A percentile compares a stretch with the other conserved stretches of the same genome.
Conservation (phyloP, 2,888 invertebrate species). For the Malthinus seriepunctatus region DNA sequence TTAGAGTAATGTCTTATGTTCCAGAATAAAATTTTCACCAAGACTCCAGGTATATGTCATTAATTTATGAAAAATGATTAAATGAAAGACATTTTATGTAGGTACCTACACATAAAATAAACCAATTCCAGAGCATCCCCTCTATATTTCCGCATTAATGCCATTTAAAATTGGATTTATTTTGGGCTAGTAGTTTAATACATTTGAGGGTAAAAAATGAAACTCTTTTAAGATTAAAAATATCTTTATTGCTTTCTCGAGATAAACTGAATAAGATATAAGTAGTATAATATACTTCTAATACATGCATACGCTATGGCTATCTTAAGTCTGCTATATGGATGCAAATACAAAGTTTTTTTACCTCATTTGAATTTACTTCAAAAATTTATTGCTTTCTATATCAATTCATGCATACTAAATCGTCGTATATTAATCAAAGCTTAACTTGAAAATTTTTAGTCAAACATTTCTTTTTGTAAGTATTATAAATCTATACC, state of each 20-base stretch:
- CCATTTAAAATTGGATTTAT: no score
- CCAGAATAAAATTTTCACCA: no score
- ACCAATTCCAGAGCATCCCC: no score
- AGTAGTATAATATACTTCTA: slow-evolving; percentile 40
- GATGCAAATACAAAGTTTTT: slow-evolving; percentile 36
- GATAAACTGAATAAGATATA: slow-evolving; percentile 51
- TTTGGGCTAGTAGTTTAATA: background rate
- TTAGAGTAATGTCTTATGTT: no score
- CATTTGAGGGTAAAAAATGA: slow-evolving; percentile 22
- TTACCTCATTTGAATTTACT: slow-evolving; percentile 20
- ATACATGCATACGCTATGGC: slow-evolving; percentile 53
- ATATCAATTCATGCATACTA: slow-evolving; percentile 38
- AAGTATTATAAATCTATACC: background rate
- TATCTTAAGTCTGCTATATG: slow-evolving; percentile 41
- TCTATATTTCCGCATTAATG: no score
- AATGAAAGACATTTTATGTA: no score
- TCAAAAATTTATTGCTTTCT: slow-evolving; percentile 45
- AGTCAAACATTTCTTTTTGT: background rate
- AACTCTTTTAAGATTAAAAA: slow-evolving; percentile 48
- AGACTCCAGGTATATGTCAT: no score
- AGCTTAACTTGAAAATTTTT: slow-evolving; percentile 10
- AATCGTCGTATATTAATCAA: slow-evolving; percentile 23
- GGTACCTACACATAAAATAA: no score
- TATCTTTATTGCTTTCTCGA: slow-evolving; percentile 54
- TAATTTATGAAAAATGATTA: no score